Conservation (phyloP, 1,140 invertebrate species). For the Nephila pilipes region DNA sequence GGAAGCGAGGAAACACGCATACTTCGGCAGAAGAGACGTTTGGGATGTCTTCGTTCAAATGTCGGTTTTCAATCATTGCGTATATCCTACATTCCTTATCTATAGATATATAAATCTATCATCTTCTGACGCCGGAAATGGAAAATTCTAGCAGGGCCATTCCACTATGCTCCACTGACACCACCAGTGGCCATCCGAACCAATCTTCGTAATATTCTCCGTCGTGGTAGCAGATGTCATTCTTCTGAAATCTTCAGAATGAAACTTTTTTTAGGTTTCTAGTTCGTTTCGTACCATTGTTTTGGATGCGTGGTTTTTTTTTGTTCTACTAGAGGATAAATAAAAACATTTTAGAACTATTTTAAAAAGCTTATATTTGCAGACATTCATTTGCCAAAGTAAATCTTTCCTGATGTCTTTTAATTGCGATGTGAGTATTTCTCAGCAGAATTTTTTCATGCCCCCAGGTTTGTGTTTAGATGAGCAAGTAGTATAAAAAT, state of each 20-base stretch:
- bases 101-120: background rate
- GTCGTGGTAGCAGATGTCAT: background rate
- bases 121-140: background rate
- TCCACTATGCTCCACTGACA: constrained; percentile 50
- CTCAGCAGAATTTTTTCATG: no score
- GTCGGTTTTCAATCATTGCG: background rate
- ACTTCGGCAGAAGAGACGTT: no score
- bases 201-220: background rate
- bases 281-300: no score
- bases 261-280: background rate
- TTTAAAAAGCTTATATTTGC: no score
- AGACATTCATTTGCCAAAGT: no score
- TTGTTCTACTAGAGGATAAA: no score
- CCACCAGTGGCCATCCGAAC: constrained; percentile 21
- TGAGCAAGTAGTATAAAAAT: no score
- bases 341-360: no score
- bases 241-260: background rate
- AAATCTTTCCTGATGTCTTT: no score
- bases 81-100: background rate
- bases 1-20: no score
- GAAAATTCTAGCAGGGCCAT: constrained; percentile 38
- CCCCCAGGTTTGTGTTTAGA: no score
- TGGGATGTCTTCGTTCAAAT: constrained; percentile 37
- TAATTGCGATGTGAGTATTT: no score
- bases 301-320: background rate